A percentile compares a stretch with the other conserved stretches of the same genome.
Conservation (phyloP, 1,140 invertebrate species). For the Ceratoteleas bidentatus region DNA sequence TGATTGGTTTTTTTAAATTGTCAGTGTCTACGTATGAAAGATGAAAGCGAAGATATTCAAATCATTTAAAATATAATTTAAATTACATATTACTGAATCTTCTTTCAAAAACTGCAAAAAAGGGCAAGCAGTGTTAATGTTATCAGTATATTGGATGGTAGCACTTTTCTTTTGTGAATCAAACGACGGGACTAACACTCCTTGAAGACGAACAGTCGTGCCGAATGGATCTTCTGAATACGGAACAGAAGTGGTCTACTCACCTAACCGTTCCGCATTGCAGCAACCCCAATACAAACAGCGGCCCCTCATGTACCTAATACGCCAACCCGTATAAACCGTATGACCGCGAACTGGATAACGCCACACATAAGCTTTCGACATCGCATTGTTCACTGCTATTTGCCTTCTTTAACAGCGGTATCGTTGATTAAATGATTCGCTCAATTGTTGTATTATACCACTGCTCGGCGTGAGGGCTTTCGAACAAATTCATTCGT, state of each 20-base stretch:
- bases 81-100: too few species aligned
- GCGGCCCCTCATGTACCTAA: conserved; percentile 48
- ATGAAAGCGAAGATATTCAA: too few species aligned
- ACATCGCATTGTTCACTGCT: conserved; percentile 40
- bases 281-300: conserved; percentile 67
- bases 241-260: conserved; percentile 57
- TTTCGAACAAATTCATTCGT: conserved; percentile 16
- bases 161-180: conserved; percentile 24
- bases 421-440: conserved; percentile 38
- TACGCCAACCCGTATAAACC: conserved; percentile 55
- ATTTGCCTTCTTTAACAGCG: conserved; percentile 34
- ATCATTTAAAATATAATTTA: too few species aligned
- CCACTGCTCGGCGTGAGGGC: conserved; percentile 1
- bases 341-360: conserved; percentile 52
- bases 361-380: conserved; percentile 45
- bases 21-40: too few species aligned
- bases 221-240: conserved; percentile 42
- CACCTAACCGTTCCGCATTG: conserved; percentile 63
- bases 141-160: conserved; percentile 10
- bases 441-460: conserved; percentile 23
- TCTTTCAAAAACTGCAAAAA: too few species aligned
- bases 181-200: conserved; percentile 22
- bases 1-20: too few species aligned
- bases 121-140: too few species aligned
- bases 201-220: conserved; percentile 35